Evolutionary conservation across 1,140 invertebrate species (phyloP), one percentile per base, ranked within the genome.

Genomic region (Danaus plexippus): DNA sequence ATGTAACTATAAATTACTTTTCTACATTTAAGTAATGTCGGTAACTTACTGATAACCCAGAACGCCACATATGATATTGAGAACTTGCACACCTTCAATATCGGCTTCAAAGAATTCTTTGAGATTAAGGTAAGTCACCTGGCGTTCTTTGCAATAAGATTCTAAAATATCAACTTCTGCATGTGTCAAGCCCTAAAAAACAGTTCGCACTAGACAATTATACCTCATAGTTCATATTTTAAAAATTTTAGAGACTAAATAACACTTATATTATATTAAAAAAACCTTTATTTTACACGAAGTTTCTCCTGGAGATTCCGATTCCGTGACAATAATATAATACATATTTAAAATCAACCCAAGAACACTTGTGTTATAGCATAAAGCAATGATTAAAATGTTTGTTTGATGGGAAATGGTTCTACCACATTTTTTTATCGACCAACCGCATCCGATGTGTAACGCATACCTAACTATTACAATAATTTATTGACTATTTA

Each of bases 281-380:
- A 58, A 56, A 64, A 83, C 80, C 76, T 74, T 69, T 22, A 80
- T 64, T 72, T 75, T 75, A 52, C 78, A 80, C 12, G 72, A 69
- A 8, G 60, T 68, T 57, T 63, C 69, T 43, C 64, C 67, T 10
- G 66, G 66, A 12, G 77, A 67, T 59, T 75, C 73, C 48, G 68
- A 67, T 64, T 83, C 77, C 11, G 69, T 74, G 40, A 83, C 55
- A 22, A 75, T 49, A 52, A 80, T 72, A 52, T 77, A 80, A 52
- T 47, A 43, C 59, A 64, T 64, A 52, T 48, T 64, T 7, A 6
- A 22, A 52, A 12, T 41, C 11, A 11, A 7, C 13, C 5, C 1
- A 32, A 32, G 22, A 32, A 32, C 22, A 32, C 22, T 32, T 32
- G 22, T 32, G 22, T 32, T 7, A 32, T 3, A 32, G 0, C 22